A percentile compares a stretch with the other conserved stretches of the same genome.
These are phyloP conservation scores for Zosterops hypoxanthus DNA, from an alignment of 2,113 vertebrate genomes.

Conservation along the genomic window DNA sequence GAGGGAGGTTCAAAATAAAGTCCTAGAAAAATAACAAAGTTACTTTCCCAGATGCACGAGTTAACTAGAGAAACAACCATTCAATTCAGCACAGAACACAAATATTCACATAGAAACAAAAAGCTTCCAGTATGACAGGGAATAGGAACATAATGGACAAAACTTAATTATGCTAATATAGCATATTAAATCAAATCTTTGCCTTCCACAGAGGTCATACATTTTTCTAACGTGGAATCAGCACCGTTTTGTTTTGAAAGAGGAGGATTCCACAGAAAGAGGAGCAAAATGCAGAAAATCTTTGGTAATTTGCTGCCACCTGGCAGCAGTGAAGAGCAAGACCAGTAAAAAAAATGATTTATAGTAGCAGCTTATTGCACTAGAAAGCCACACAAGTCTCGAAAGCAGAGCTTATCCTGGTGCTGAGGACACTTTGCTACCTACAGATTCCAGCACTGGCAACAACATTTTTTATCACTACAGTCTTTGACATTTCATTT, in stretches of 20 bases:
- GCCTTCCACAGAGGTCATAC: background rate
- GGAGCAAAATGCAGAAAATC: background rate
- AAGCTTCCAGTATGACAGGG: background rate
- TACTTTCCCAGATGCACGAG: accelerated
- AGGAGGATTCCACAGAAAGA: background rate
- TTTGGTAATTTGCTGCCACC: constrained; percentile 66
- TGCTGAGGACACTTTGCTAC: background rate
- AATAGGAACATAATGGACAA: background rate
- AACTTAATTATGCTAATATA: background rate
- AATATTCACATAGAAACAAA: background rate
- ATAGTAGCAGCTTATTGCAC: background rate
- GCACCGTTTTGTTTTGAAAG: constrained; percentile 18
- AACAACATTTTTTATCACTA: background rate
- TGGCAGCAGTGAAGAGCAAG: constrained; percentile 38
- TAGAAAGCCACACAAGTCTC: background rate
- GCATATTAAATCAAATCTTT: background rate
- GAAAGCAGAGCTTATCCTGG: background rate
- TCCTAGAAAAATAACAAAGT: background rate
- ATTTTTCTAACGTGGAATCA: background rate
- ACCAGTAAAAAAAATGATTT: background rate
- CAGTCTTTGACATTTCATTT: background rate
- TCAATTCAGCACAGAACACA: background rate
- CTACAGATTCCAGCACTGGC: background rate
- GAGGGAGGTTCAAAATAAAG: background rate
- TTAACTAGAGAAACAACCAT: background rate